phyloP scores from a whole-genome alignment of 2,113 vertebrate genomes.

The Emydura subglobosa region DNA sequence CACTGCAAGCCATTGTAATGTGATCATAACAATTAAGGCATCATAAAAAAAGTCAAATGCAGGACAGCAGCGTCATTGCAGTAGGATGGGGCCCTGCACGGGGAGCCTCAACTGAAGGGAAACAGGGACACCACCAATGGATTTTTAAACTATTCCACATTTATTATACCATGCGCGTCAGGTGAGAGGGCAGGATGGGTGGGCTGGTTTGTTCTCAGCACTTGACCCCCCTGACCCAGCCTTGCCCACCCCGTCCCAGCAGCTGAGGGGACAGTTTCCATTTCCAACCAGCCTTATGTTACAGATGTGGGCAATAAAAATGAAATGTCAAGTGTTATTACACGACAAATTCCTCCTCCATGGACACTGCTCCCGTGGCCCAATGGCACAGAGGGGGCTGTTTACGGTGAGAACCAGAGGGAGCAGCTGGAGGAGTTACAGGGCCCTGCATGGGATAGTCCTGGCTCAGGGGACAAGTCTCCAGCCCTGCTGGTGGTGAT shows the following conservation, averaged over 20 bases:
- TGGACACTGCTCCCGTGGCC: neutral
- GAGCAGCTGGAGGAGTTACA: accelerated
- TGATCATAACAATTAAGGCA: neutral
- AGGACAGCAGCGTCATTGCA: neutral
- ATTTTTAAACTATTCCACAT: neutral
- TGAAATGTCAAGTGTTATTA: constrained; percentile 57
- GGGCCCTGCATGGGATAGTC: accelerated
- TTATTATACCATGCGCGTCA: neutral
- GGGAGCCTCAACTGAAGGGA: neutral
- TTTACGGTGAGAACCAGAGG: neutral
- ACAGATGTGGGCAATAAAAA: neutral
- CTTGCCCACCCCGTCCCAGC: neutral
- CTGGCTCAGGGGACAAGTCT: too few relatives aligned
- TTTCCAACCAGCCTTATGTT: neutral
- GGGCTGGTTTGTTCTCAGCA: neutral
- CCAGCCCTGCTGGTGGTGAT: neutral
- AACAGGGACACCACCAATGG: neutral
- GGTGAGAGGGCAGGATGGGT: neutral
- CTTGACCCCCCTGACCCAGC: neutral
- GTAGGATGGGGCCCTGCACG: neutral
- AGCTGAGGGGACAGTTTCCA: neutral
- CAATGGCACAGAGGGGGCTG: neutral
- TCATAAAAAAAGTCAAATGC: neutral
- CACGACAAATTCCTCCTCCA: neutral
- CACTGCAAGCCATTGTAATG: neutral